Percentiles rank a stretch among this genome's conserved stretches.
These are phyloP conservation scores for Notoglanidium macrostoma DNA, from an alignment of 2,797 vertebrate genomes.

Conservation along the genomic window DNA sequence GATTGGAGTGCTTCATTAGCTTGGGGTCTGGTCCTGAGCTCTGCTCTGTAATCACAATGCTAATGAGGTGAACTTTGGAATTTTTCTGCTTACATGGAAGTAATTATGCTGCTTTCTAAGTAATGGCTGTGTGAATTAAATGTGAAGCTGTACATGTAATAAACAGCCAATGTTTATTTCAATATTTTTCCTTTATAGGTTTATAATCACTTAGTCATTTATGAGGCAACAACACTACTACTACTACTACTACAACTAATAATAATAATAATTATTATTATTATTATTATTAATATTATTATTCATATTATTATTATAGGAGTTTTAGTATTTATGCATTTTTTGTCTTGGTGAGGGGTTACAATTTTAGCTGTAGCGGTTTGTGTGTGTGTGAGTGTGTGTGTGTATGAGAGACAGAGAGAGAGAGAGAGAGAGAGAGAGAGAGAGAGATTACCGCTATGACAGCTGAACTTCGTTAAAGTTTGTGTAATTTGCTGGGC, in stretches of 20 bases:
- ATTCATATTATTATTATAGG: not conserved
- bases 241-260: not conserved
- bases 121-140: conserved; percentile 8
- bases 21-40: conserved; percentile 25
- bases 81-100: conserved; percentile 29
- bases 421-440: too few relatives aligned
- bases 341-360: not conserved
- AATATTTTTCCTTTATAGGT: too few relatives aligned
- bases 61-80: conserved; percentile 27
- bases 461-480: conserved; percentile 21
- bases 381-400: not conserved
- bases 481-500: conserved; percentile 40
- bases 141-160: not conserved
- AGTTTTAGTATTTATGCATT: not conserved
- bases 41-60: conserved; percentile 33
- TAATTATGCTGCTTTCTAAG: conserved; percentile 26
- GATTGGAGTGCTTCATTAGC: conserved; percentile 30
- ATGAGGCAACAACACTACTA: not conserved
- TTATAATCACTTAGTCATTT: not conserved
- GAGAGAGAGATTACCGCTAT: not conserved
- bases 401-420: not conserved
- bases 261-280: not conserved
- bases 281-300: not conserved
- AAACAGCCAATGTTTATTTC: not conserved
- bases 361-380: not conserved